Percentiles rank a stretch among this genome's conserved stretches.
Evolutionary conservation across 2,797 vertebrate species (phyloP).

Genomic region (Amazona finschi): DNA sequence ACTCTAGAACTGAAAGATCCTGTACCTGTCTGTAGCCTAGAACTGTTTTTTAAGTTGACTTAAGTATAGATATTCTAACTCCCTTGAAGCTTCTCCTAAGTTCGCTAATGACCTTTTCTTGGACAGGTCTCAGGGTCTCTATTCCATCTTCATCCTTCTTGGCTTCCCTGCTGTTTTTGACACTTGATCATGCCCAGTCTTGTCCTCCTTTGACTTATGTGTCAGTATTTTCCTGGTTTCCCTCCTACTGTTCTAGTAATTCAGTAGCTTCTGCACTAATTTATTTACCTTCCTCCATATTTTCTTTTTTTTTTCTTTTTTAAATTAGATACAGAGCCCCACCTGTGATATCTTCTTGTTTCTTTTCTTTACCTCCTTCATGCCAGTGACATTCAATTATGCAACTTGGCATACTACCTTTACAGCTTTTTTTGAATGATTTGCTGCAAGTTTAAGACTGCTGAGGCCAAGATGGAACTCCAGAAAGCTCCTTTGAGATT

Average conservation of each 20-base stretch:
- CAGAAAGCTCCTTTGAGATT: background rate
- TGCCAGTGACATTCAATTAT: background rate
- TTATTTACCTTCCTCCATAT: background rate
- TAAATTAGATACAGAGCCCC: background rate
- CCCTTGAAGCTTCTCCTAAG: background rate
- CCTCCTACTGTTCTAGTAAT: constrained; percentile 2
- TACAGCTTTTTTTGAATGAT: background rate
- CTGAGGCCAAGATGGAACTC: background rate
- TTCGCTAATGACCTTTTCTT: constrained; percentile 51
- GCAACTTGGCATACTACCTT: background rate
- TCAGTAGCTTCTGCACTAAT: background rate
- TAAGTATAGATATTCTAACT: background rate
- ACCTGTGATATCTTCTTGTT: background rate
- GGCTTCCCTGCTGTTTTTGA: constrained; percentile 63
- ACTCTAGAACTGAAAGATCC: background rate
- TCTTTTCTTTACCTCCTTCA: background rate
- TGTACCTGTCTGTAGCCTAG: background rate
- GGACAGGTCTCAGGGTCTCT: constrained; percentile 48
- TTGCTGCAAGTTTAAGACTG: background rate
- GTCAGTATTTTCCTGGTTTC: constrained; percentile 28
- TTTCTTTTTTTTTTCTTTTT: background rate
- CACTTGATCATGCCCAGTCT: constrained; percentile 61
- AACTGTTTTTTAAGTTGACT: background rate
- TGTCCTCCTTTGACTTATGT: constrained; percentile 60
- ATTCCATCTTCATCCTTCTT: constrained; percentile 61